A percentile compares a stretch with the other conserved stretches of the same genome.
Conservation (phyloP, 92 coral and sea anemone genomes). For the Palythoa heliodiscus region DNA sequence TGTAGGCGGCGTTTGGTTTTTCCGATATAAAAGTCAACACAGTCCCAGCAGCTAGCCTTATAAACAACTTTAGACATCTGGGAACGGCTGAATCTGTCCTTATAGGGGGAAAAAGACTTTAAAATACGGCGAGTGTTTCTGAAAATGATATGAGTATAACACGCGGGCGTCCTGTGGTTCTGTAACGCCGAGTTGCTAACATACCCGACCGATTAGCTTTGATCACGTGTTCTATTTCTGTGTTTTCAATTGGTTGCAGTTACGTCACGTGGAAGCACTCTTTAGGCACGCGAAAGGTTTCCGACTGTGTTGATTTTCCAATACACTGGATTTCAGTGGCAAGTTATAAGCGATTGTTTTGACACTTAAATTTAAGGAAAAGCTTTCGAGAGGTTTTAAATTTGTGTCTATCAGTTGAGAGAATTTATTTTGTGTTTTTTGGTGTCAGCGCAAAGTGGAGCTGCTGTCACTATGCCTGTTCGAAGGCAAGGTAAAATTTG, state of each 20-base stretch:
- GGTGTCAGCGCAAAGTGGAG: slow-evolving; percentile 31
- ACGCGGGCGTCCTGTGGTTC: background rate
- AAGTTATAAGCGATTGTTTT: slow-evolving; percentile 18
- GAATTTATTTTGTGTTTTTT: slow-evolving; percentile 1
- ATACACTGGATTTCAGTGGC: slow-evolving; percentile 27
- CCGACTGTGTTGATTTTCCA: slow-evolving; percentile 70
- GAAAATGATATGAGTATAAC: background rate
- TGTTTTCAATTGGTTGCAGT: slow-evolving; percentile 2
- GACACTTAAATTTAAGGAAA: slow-evolving; percentile 3
- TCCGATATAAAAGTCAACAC: no score
- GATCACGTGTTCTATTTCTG: slow-evolving; percentile 10
- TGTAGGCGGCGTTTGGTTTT: no score
- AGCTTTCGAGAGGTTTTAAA: slow-evolving; percentile 19
- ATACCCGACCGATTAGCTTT: slow-evolving; percentile 12
- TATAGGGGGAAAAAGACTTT: no score
- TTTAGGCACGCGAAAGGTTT: slow-evolving; percentile 91
- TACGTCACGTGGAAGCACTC: slow-evolving; percentile 71
- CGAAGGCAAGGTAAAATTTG: slow-evolving; percentile 90
- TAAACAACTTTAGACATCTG: no score
- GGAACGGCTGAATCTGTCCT: no score
- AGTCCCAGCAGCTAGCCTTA: no score
- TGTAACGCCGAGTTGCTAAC: background rate
- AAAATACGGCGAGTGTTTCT: no score
- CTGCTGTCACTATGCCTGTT: slow-evolving; percentile 85
- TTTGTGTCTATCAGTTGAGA: slow-evolving; percentile 1